phyloP scores from a whole-genome alignment of 2,113 vertebrate species.

The Osmerus mordax region DNA sequence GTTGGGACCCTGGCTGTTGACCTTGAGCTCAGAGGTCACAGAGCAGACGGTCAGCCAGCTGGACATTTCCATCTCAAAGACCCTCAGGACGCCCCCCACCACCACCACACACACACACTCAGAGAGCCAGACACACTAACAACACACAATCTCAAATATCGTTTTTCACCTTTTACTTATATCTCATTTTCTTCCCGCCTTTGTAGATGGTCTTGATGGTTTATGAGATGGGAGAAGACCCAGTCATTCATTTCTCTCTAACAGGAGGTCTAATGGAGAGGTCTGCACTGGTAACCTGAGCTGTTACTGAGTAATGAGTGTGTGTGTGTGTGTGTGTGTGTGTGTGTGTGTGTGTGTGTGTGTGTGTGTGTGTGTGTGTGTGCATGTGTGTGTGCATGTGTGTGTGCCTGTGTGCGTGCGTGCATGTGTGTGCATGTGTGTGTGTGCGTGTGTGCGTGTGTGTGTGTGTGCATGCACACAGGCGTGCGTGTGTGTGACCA shows the following conservation, averaged over 20 bases:
- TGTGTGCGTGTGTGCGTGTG: slow-evolving; percentile 24
- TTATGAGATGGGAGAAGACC: slow-evolving; percentile 74
- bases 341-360: slow-evolving; percentile 29
- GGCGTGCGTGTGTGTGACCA: slow-evolving; percentile 19
- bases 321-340: slow-evolving; percentile 17
- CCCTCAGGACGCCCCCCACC: slow-evolving; percentile 35
- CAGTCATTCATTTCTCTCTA: slow-evolving; percentile 77
- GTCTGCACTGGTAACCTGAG: slow-evolving; percentile 77
- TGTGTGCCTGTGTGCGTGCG: slow-evolving; percentile 29
- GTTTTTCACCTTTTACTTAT: slow-evolving; percentile 71
- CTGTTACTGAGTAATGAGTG: slow-evolving; percentile 75
- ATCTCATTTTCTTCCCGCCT: slow-evolving; percentile 61
- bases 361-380: too few species aligned
- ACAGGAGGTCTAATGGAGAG: slow-evolving; percentile 76
- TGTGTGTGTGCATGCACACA: slow-evolving; percentile 30
- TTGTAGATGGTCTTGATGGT: slow-evolving; percentile 74
- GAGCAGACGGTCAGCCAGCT: slow-evolving; percentile 97
- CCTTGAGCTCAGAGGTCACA: slow-evolving; percentile 92
- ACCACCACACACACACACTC: slow-evolving; percentile 20
- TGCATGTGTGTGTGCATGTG: slow-evolving; percentile 24
- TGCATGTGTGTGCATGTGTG: slow-evolving; percentile 23
- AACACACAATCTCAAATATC: slow-evolving; percentile 3
- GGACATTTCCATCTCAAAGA: slow-evolving; percentile 98
- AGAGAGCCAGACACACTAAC: background rate
- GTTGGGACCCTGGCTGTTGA: slow-evolving; percentile 83